These are phyloP conservation scores for Dipodomys spectabilis DNA, from an alignment of 2,113 vertebrate genomes.

Conservation along the genomic window DNA sequence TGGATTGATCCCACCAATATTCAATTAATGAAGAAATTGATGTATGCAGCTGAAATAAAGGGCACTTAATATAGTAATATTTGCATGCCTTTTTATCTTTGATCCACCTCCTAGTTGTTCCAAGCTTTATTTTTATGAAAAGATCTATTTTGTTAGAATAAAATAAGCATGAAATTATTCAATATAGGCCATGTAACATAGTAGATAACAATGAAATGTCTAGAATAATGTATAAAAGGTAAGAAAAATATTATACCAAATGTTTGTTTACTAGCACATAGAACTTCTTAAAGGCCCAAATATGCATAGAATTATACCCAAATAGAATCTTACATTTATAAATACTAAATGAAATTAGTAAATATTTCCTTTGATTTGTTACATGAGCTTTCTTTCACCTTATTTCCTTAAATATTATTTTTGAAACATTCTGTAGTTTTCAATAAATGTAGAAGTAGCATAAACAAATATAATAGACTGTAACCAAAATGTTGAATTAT, in stretches of 20 bases:
- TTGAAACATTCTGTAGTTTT: slow-evolving; percentile 14
- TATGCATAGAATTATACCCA: background rate
- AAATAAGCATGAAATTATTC: background rate
- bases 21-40: background rate
- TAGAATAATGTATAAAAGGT: background rate
- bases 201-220: background rate
- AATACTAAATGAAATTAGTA: background rate
- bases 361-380: background rate
- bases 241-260: background rate
- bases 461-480: background rate
- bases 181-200: background rate
- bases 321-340: background rate
- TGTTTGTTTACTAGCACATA: background rate
- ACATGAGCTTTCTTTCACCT: background rate
- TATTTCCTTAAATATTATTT: slow-evolving; percentile 26
- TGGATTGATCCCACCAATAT: no score
- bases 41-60: background rate
- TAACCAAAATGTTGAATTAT: slow-evolving; percentile 1
- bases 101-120: background rate
- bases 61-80: background rate
- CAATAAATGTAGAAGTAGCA: background rate
- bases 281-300: background rate
- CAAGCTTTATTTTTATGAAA: background rate
- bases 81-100: background rate
- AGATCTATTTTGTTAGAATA: slow-evolving; percentile 31